Conservation (phyloP, 2,888 invertebrate genomes). For the Silvanus unidentatus region DNA sequence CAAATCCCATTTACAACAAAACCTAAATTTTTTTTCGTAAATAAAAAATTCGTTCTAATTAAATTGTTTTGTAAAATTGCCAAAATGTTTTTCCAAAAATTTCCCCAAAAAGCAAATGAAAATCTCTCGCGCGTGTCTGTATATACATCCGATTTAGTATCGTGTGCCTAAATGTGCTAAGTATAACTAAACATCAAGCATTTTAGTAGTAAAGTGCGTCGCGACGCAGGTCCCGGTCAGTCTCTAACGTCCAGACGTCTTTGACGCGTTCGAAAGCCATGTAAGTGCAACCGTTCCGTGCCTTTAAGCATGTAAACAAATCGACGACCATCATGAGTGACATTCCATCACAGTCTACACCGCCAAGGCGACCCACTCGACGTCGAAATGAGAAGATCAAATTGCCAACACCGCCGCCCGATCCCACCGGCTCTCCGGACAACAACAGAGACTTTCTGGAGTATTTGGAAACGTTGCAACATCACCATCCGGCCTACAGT, state of each 20-base stretch:
- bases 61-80: background rate
- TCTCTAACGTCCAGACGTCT: conserved; percentile 33
- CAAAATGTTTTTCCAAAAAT: background rate
- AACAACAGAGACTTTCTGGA: conserved; percentile 44
- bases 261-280: conserved; percentile 12
- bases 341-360: conserved; percentile 19
- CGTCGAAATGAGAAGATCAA: conserved; percentile 17
- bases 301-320: background rate
- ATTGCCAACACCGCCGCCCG: conserved; percentile 48
- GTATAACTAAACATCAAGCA: conserved; percentile 32
- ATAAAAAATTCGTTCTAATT: no score
- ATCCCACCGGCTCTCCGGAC: conserved; percentile 31
- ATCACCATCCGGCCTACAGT: conserved; percentile 26
- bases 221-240: conserved; percentile 32
- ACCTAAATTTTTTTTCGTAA: no score
- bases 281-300: conserved; percentile 2
- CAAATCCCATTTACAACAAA: no score
- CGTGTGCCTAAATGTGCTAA: conserved; percentile 35
- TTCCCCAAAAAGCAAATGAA: background rate
- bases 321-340: conserved; percentile 22
- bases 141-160: conserved; percentile 24
- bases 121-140: no score
- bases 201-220: conserved; percentile 27
- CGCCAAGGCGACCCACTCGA: conserved; percentile 9
- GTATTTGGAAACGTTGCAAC: conserved; percentile 45